These are phyloP conservation scores for Pseudochirops corinnae DNA, from an alignment of 2,797 vertebrate genomes.

Conservation along the genomic window DNA sequence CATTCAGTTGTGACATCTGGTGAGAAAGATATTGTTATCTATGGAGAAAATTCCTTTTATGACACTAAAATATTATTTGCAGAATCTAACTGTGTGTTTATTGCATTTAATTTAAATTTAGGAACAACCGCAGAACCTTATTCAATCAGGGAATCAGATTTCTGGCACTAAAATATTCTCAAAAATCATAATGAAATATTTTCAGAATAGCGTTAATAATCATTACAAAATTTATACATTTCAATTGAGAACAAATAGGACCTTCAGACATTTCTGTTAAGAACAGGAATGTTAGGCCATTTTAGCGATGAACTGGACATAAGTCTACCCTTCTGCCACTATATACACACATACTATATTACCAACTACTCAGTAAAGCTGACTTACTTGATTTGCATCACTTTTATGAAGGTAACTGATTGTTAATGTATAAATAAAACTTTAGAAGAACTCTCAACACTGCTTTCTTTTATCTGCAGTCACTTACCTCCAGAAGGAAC, in stretches of 20 bases:
- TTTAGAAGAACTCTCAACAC: conserved; percentile 38
- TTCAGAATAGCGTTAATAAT: not conserved
- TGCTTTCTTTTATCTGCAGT: not conserved
- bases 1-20: not conserved
- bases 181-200: not conserved
- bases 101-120: not conserved
- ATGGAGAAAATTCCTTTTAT: not conserved
- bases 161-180: not conserved
- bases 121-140: not conserved
- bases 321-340: no score
- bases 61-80: not conserved
- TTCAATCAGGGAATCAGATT: not conserved
- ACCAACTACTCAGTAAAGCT: not conserved
- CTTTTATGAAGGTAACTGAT: not conserved
- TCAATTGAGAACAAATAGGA: not conserved
- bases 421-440: not conserved
- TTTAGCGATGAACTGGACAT: not conserved
- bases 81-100: not conserved
- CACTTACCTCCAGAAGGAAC: conserved; percentile 89
- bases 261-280: not conserved
- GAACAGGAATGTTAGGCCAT: not conserved
- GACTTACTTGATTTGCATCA: not conserved
- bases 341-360: not conserved
- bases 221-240: not conserved
- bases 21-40: not conserved